phyloP scores from a whole-genome alignment of 1,140 invertebrate species.

The Acromyrmex echinatior region DNA sequence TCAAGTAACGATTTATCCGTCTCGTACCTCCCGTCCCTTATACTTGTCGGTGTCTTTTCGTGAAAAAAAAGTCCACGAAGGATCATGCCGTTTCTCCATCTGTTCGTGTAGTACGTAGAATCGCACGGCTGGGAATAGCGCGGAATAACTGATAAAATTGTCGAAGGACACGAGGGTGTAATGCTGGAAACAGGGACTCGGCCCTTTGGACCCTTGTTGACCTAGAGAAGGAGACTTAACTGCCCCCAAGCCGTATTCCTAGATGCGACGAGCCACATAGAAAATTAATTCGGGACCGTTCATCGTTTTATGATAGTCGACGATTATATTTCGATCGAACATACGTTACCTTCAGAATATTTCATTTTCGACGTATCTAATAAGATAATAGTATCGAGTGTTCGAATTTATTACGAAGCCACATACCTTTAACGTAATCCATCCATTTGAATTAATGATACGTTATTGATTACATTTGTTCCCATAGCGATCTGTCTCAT shows the following conservation, averaged over 20 bases:
- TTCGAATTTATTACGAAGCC: slow-evolving; percentile 24
- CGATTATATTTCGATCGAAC: slow-evolving; percentile 42
- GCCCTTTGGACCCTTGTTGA: slow-evolving; percentile 41
- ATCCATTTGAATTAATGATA: slow-evolving; percentile 46
- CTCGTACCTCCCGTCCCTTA: slow-evolving; percentile 38
- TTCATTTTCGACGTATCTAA: slow-evolving; percentile 22
- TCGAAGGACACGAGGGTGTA: slow-evolving; percentile 69
- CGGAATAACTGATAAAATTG: slow-evolving; percentile 79
- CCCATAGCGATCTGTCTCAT: slow-evolving; percentile 22
- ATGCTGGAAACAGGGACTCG: slow-evolving; percentile 50
- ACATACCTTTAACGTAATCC: slow-evolving; percentile 12
- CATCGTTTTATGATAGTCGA: not conserved
- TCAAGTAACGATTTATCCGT: slow-evolving; percentile 67
- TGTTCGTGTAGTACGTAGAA: slow-evolving; percentile 73
- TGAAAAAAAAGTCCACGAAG: slow-evolving; percentile 45
- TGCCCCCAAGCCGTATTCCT: not conserved
- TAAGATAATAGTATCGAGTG: slow-evolving; percentile 32
- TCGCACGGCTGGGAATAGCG: slow-evolving; percentile 76
- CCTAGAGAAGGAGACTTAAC: slow-evolving; percentile 45
- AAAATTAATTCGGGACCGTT: slow-evolving; percentile 28
- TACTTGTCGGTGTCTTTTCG: slow-evolving; percentile 41
- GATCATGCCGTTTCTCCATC: slow-evolving; percentile 67
- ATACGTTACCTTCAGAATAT: slow-evolving; percentile 26
- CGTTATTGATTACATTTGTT: slow-evolving; percentile 25
- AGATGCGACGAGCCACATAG: slow-evolving; percentile 29